Percentiles rank a stretch among this genome's conserved stretches.
Evolutionary conservation across 64 coral and sea anemone species (phyloP).

Genomic region (Anthopleura sola): DNA sequence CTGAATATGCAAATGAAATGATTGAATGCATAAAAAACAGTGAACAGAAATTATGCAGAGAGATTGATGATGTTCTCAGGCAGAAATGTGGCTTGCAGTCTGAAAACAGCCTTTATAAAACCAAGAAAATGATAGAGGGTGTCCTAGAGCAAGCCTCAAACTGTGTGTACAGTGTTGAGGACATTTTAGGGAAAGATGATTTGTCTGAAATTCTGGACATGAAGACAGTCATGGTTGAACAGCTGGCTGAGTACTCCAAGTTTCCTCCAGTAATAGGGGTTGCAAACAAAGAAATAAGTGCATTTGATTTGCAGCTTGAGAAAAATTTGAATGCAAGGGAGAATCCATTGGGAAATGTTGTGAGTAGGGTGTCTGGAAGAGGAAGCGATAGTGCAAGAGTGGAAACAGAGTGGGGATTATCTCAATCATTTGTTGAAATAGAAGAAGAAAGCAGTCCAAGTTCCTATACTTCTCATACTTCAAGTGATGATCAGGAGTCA

Average conservation of each 20-base stretch:
- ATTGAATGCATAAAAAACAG: background rate
- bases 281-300: background rate
- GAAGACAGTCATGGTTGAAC: slow-evolving; percentile 9
- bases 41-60: background rate
- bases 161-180: slow-evolving; percentile 10
- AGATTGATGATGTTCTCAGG: background rate
- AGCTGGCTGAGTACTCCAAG: background rate
- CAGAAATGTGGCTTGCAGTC: background rate
- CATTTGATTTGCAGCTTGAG: background rate
- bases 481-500: background rate
- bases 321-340: background rate
- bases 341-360: background rate
- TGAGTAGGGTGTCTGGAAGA: background rate
- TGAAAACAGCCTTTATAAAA: background rate
- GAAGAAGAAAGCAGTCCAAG: background rate
- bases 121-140: background rate
- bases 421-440: background rate
- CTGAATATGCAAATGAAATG: background rate
- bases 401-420: background rate
- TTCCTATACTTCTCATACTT: background rate
- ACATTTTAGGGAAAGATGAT: slow-evolving; percentile 1
- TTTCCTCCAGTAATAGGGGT: background rate
- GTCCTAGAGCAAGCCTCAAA: background rate
- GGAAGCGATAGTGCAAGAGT: background rate
- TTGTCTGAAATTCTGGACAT: background rate